Percentiles rank a stretch among this genome's conserved stretches.
Conservation (phyloP, 2,113 vertebrate species). For the Danionella cerebrum region DNA sequence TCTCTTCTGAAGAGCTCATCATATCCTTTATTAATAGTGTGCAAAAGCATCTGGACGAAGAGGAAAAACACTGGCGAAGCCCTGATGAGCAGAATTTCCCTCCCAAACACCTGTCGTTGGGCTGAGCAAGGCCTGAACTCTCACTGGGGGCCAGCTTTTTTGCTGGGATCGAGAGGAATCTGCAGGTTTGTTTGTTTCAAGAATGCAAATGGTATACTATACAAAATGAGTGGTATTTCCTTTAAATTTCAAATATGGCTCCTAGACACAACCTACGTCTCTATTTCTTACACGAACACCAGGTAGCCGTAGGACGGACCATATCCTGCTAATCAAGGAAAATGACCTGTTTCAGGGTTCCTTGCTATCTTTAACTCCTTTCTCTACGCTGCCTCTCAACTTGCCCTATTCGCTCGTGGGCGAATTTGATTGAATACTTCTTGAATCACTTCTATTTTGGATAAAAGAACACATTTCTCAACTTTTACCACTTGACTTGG, state of each 20-base stretch:
- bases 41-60: slow-evolving; percentile 11
- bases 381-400: no score
- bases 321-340: no score
- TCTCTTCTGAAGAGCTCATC: slow-evolving; percentile 22
- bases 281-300: no score
- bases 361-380: no score
- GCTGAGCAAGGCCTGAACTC: neutral
- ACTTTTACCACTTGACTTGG: no score
- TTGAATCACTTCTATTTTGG: no score
- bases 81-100: slow-evolving; percentile 9
- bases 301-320: no score
- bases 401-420: no score
- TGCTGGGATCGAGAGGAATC: neutral
- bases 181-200: neutral
- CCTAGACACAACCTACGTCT: no score
- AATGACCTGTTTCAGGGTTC: no score
- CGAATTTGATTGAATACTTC: no score
- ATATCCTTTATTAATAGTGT: slow-evolving; percentile 21
- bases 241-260: neutral
- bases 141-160: neutral
- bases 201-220: neutral
- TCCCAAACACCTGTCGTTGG: slow-evolving; percentile 11
- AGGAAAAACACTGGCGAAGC: slow-evolving; percentile 26
- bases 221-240: neutral
- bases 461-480: no score